Conservation (phyloP, 2,113 vertebrate species). For the Promerops cafer region DNA sequence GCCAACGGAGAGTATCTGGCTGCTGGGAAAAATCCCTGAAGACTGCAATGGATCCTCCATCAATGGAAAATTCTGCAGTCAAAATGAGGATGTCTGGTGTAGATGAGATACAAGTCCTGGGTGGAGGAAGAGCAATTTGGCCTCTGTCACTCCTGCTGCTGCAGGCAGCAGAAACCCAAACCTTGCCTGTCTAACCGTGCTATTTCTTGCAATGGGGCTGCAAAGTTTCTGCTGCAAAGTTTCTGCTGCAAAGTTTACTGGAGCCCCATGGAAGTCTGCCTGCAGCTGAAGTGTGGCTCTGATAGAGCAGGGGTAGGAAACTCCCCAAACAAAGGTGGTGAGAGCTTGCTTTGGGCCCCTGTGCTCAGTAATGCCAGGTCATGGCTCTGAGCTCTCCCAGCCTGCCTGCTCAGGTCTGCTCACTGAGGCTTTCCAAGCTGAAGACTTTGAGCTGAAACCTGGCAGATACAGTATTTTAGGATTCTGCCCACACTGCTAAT, state of each 20-base stretch:
- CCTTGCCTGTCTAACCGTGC: background rate
- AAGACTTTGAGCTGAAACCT: background rate
- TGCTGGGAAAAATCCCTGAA: background rate
- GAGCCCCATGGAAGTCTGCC: background rate
- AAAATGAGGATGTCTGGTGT: background rate
- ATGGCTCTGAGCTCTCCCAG: background rate
- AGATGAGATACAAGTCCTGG: background rate
- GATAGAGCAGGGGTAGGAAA: background rate
- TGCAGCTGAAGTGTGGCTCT: accelerated
- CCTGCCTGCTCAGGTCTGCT: background rate
- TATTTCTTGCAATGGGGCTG: background rate
- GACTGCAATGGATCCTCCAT: background rate
- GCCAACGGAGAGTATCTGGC: background rate
- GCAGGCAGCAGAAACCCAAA: background rate
- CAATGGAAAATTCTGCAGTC: background rate
- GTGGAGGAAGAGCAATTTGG: background rate
- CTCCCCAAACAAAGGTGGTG: background rate
- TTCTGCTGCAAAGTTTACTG: background rate
- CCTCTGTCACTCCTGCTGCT: background rate
- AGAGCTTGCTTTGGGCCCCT: background rate
- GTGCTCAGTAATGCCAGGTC: background rate
- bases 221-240: background rate
- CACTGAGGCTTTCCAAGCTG: background rate
- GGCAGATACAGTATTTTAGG: background rate
- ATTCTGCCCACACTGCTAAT: constrained; percentile 21